Base-by-base conservation (phyloP, 2,113 vertebrate genomes). In the Phalacrocorax carbo region DNA sequence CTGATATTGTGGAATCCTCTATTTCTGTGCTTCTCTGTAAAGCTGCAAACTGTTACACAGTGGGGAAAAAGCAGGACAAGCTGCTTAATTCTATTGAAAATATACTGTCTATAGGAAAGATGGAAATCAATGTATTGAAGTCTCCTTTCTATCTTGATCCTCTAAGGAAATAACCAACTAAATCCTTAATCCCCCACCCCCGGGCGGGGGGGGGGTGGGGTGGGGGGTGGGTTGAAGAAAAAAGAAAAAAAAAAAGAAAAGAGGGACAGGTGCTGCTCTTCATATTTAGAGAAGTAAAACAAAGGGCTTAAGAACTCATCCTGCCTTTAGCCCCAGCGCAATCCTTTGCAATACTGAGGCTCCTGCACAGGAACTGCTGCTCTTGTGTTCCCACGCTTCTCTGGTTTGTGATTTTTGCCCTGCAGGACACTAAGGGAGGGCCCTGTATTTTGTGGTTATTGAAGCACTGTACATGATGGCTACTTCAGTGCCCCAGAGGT, bases 121-220 rank as follows among this genome's bases (percentile, higher is more conserved):
- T 62, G 23, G 66, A 94, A 95, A 85, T 22, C 77, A 84, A 94
- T 70, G 88, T 84, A 93, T 3, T 95, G 75, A 90, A 96, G 87
- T 78, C 10, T 76, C 65, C 32, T 93, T 95, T 91, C 88, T 55
- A 90, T 95, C 87, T 90, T 81, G 78, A 96, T 97, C 84, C 91
- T 88, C 71, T 87, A 77, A 91, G 94, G 93, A 96, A 97, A 97
- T 97, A 93, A 91, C 73, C 73, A 82, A 89, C 57, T 94, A 95
- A 97, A 93, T 89, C 95, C 91, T 94, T 97, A 97, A 96, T 91
- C 93, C 44, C 18, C 26, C 26, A 46, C 15, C 49, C 49, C 40
- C 20, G 38, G 38, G 38, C 10, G 10, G 38, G 38, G 38, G 38
- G 10, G 38, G 38, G 38, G 38, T 10, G 38, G 38, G 38, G 38